Conservation (phyloP, 2,113 vertebrate species). For the Procavia capensis region DNA sequence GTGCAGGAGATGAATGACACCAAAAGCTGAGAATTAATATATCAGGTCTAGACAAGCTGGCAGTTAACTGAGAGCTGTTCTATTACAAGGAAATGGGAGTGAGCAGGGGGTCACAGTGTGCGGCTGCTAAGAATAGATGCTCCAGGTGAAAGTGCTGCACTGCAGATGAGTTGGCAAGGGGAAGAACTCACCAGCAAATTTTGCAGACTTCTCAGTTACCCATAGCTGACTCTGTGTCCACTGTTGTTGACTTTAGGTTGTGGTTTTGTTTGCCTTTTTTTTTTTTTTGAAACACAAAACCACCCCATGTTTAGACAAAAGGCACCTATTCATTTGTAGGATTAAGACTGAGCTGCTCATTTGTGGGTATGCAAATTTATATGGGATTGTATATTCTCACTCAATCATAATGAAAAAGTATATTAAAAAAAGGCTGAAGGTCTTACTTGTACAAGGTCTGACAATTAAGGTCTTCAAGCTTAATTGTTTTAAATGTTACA, state of each 20-base stretch:
- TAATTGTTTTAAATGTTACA: too few relatives aligned
- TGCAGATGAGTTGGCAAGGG: fast-evolving
- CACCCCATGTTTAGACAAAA: neutral
- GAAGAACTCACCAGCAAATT: neutral
- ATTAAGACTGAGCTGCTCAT: neutral
- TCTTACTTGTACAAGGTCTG: too few relatives aligned
- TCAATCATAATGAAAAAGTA: too few relatives aligned
- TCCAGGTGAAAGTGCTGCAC: fast-evolving
- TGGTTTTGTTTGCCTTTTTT: neutral
- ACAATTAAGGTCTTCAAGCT: too few relatives aligned
- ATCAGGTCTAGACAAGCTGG: neutral
- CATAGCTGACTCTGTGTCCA: neutral
- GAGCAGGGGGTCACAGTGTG: fast-evolving
- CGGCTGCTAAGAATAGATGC: neutral
- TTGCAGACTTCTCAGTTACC: neutral
- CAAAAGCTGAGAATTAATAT: neutral
- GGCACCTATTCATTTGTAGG: neutral
- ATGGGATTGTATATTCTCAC: too few relatives aligned
- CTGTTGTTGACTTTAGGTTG: neutral
- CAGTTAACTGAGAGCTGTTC: neutral
- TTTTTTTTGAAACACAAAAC: neutral
- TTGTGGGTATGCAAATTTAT: too few relatives aligned
- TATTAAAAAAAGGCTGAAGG: too few relatives aligned
- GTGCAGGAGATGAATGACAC: neutral
- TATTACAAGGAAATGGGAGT: neutral